These are phyloP conservation scores for Mythimna ferrago DNA, from an alignment of 2,888 invertebrate species.

Conservation along the genomic window DNA sequence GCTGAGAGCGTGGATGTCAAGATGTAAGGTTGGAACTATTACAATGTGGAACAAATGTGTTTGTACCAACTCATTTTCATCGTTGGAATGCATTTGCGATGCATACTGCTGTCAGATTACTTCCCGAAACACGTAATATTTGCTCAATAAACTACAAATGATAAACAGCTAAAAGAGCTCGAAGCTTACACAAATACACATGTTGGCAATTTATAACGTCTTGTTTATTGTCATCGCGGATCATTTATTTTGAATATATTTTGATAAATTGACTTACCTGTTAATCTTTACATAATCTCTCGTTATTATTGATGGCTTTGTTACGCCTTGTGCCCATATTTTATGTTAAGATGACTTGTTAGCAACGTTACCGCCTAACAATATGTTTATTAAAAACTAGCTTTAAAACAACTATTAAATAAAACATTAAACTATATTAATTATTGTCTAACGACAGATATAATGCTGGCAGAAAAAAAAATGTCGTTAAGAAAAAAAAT, in stretches of 20 bases:
- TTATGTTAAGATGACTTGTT: constrained; percentile 11
- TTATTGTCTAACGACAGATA: constrained; percentile 46
- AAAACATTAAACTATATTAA: constrained; percentile 40
- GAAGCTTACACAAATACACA: constrained; percentile 9
- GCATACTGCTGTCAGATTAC: constrained; percentile 17
- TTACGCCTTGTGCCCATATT: constrained; percentile 23
- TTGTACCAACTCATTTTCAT: constrained; percentile 32
- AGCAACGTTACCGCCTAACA: neutral
- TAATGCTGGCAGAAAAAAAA: constrained; percentile 41
- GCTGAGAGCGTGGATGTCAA: constrained; percentile 24
- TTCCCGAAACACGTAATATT: constrained; percentile 15
- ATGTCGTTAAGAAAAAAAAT: constrained; percentile 46
- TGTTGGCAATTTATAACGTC: constrained; percentile 26
- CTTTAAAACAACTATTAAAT: constrained; percentile 9
- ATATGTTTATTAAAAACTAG: constrained; percentile 26
- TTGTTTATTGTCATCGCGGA: constrained; percentile 31
- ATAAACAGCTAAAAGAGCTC: constrained; percentile 27
- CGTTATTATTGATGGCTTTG: constrained; percentile 33
- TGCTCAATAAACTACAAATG: constrained; percentile 30
- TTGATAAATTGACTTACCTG: constrained; percentile 24
- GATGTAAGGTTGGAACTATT: constrained; percentile 41
- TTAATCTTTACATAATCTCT: constrained; percentile 23
- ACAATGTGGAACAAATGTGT: constrained; percentile 33
- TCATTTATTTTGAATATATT: constrained; percentile 24
- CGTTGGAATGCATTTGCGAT: constrained; percentile 26